These are phyloP conservation scores for Myathropa florea DNA, from an alignment of 2,888 invertebrate genomes.

Conservation along the genomic window DNA sequence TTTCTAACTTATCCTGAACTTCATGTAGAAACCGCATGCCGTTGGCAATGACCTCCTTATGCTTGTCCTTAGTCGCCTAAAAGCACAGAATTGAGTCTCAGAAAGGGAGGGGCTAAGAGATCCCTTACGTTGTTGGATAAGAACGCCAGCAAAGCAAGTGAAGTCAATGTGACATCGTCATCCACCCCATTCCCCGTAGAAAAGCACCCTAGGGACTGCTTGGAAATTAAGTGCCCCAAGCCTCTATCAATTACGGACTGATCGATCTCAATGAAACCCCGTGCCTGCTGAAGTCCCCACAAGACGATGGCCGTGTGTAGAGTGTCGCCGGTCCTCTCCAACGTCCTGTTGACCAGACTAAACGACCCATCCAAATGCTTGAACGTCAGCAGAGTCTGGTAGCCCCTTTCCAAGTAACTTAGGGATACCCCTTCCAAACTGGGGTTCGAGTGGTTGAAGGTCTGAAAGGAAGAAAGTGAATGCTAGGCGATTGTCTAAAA, in stretches of 20 bases:
- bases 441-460: constrained; percentile 84
- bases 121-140: constrained; percentile 82
- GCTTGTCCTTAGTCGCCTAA: not conserved
- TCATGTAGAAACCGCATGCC: constrained; percentile 74
- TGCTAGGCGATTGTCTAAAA: not conserved
- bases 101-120: not conserved
- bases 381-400: constrained; percentile 94
- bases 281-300: constrained; percentile 87
- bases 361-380: constrained; percentile 94
- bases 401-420: constrained; percentile 88
- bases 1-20: not conserved
- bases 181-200: constrained; percentile 87
- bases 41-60: constrained; percentile 84
- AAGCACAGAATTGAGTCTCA: not conserved
- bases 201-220: constrained; percentile 89
- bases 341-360: constrained; percentile 85
- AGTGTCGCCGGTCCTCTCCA: constrained; percentile 84
- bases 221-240: constrained; percentile 86
- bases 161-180: constrained; percentile 87
- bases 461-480: constrained; percentile 32
- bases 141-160: constrained; percentile 88
- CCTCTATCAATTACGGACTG: constrained; percentile 84
- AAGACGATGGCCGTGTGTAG: constrained; percentile 93
- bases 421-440: constrained; percentile 84
- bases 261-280: constrained; percentile 86